Conservation (phyloP, 2,113 vertebrate genomes). For the Columbina picui region DNA sequence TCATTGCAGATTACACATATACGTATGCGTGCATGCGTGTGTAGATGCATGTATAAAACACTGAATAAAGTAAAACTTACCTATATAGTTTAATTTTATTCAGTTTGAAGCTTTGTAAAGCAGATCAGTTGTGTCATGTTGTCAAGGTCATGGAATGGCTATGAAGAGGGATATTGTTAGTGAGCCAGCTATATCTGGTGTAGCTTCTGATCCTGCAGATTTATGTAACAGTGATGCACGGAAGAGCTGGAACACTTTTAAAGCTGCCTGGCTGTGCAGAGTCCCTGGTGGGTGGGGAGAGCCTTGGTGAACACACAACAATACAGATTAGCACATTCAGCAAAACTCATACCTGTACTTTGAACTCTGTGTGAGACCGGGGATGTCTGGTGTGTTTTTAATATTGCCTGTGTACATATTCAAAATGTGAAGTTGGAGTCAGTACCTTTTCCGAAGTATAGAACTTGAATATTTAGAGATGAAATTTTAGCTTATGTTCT, state of each 20-base stretch:
- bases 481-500: not conserved
- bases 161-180: not conserved
- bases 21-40: not conserved
- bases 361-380: not conserved
- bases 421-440: not conserved
- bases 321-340: accelerated
- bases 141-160: not conserved
- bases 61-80: not conserved
- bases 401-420: not conserved
- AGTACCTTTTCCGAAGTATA: not conserved
- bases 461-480: not conserved
- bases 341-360: not conserved
- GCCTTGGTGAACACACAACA: not conserved
- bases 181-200: not conserved
- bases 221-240: not conserved
- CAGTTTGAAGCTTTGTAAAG: not conserved
- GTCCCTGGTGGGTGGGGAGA: not conserved
- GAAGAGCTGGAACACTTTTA: not conserved
- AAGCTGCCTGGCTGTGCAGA: not conserved
- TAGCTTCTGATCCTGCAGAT: conserved; percentile 6
- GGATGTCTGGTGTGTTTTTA: not conserved
- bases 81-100: not conserved
- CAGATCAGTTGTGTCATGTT: not conserved
- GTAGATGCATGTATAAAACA: not conserved
- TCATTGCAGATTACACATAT: not conserved